These are phyloP conservation scores for Caenorhabditis inopinata DNA, from an alignment of 1,140 invertebrate species.

Conservation along the genomic window DNA sequence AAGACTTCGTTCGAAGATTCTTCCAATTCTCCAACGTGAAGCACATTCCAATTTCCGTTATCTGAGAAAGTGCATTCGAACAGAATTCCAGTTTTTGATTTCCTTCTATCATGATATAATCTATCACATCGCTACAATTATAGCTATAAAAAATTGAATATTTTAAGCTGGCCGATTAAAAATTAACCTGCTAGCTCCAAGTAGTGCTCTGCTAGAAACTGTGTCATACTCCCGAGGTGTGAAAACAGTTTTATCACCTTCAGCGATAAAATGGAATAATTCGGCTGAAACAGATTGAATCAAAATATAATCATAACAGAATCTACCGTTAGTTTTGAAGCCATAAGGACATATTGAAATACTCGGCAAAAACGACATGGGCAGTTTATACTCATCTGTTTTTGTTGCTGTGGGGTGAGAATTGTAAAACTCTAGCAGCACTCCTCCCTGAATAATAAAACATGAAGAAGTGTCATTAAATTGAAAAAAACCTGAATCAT, in stretches of 20 bases:
- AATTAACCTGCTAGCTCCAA: neutral
- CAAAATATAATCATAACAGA: neutral
- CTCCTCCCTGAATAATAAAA: constrained; percentile 35
- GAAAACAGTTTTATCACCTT: neutral
- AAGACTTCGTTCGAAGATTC: neutral
- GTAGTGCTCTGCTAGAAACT: neutral
- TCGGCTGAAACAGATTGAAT: neutral
- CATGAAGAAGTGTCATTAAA: neutral
- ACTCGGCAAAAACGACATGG: neutral
- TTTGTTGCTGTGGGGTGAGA: constrained; percentile 40
- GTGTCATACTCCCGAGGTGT: too few species aligned
- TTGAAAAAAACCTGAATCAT: constrained; percentile 49
- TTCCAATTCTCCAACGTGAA: neutral
- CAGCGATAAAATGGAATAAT: neutral
- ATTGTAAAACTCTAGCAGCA: constrained; percentile 40
- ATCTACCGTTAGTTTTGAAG: neutral
- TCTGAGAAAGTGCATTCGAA: neutral
- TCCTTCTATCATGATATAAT: neutral
- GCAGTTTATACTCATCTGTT: neutral
- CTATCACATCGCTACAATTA: neutral
- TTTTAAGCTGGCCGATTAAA: neutral
- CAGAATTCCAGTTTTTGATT: neutral
- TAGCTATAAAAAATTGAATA: neutral
- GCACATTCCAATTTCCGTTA: constrained; percentile 25
- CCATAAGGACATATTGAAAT: constrained; percentile 29